Evolutionary conservation across 2,113 vertebrate species (phyloP), one percentile per base, ranked within the genome.

Genomic region (Anoura caudifer): DNA sequence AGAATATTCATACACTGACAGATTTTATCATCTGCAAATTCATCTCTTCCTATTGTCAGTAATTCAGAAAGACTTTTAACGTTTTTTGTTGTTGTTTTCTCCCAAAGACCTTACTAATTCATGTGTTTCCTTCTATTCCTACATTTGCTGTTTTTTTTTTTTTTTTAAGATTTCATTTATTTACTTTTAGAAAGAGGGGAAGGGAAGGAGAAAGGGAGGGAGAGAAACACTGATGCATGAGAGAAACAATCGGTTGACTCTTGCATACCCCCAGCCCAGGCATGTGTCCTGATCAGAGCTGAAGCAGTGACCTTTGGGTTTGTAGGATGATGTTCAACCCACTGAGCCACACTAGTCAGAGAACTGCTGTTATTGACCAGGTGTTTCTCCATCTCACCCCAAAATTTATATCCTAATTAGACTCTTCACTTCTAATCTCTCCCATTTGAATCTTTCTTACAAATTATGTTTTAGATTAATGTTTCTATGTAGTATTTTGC

Each of bases 391-490:
- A 91, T 2, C 10, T 91, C 28, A 31, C 3, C 14, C 31, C 65
- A 88, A 4, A 75, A 70, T 59, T 87, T 24, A 24, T 91, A 45
- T 86, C 33, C 47, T 67, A 43, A 59, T 50, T 84, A 43, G 5
- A 28, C 2, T 69, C 70, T 31, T 90, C 36, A 43, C 33, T n/a
- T 86, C 33, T 90, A 17, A 5, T 20, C 73, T 90, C n/a, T 87
- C 20, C 33, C 33, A 50, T 43, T 94, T 87, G n/a, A 80, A 45
- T 92, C 3, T 92, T 52, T 84, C 16, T 26, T 70, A 77, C 7
- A 89, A 94, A 94, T 82, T 96, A 77, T 83, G 26, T 47, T 86
- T 92, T 50, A 43, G 50, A 73, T 72, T 91, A 96, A 90, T 54
- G 61, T 90, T 84, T 12, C 41, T 61, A 22, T 47, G 45, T 36